These are phyloP conservation scores for Aphidius colemani DNA, from an alignment of 2,888 invertebrate species.

Conservation along the genomic window DNA sequence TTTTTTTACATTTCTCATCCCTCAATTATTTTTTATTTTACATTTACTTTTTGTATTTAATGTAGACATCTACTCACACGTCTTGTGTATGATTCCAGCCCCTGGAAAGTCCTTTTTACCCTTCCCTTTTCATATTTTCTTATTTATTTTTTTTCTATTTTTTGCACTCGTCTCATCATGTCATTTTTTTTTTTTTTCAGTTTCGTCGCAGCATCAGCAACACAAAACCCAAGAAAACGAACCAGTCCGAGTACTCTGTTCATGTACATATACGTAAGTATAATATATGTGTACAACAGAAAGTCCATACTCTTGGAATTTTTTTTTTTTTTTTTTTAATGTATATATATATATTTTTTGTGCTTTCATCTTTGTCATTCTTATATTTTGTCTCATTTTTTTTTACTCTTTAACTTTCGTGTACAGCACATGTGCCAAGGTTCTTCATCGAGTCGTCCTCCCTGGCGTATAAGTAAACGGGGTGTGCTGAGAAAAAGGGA, in stretches of 20 bases:
- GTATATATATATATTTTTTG: too few relatives aligned
- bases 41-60: constrained; percentile 1
- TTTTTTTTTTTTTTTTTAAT: too few relatives aligned
- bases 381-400: too few relatives aligned
- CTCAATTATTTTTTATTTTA: constrained; percentile 6
- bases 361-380: too few relatives aligned
- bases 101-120: neutral
- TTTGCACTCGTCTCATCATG: neutral
- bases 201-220: constrained; percentile 16
- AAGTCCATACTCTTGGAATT: too few relatives aligned
- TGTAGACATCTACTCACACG: neutral
- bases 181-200: neutral
- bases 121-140: constrained; percentile 5
- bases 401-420: neutral
- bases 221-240: constrained; percentile 14
- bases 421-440: constrained; percentile 38
- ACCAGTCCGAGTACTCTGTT: constrained; percentile 20
- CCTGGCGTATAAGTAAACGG: constrained; percentile 56
- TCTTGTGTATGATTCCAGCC: too few relatives aligned
- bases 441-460: constrained; percentile 15
- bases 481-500: constrained; percentile 25
- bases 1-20: constrained; percentile 5
- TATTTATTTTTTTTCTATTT: constrained; percentile 16
- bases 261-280: constrained; percentile 15
- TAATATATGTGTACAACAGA: constrained; percentile 20